Base-by-base conservation (phyloP, 2,113 vertebrate genomes). In the Lycocorax pyrrhopterus region DNA sequence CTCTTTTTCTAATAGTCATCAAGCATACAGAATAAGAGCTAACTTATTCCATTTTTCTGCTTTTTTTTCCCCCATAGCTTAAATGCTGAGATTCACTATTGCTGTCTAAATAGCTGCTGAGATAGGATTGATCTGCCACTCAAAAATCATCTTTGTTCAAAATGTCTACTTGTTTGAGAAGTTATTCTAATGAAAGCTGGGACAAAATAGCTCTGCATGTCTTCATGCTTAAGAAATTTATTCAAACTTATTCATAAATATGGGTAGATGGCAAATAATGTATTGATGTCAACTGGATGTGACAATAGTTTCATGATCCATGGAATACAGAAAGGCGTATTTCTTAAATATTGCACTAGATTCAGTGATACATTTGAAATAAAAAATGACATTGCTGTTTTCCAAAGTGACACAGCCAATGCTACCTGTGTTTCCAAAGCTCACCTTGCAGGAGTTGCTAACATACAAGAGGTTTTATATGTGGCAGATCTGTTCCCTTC, bases 11-110 rank as follows among this genome's bases (percentile, higher is more conserved):
- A 22, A 69, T 15, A 76, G 53, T 39, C 16, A 55, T 29, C 15
- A 53, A 30, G 27, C 30, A 33, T 20, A 49, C 13, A 43, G 33
- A 74, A 68, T 52, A 63, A 81, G 33, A 74, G 27, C 7, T 73
- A 37, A n/a, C 16, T 60, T 21, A 41, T 5, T 53, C 7, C 0
- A 2, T 29, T 49, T 35, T 17, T 12, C 16, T 29, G 10, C 1
- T 20, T 72, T 78, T 72, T 78, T 27, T 8, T 2, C 2, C 3
- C 0, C 8, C 12, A 21, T 6, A 49, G 18, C 18, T 26, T 49
- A 46, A 33, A 55, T 60, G 26, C n/a, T n/a, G 29, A 93, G 30
- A 16, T 33, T 67, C 39, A 13, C 8, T 49, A 72, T 55, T 32
- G 35, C 16, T 68, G 13, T 47, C 35, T 81, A 52, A 91, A 85